phyloP scores from a whole-genome alignment of 2,113 vertebrate genomes.

The Cryptomyrus ogoouensis region DNA sequence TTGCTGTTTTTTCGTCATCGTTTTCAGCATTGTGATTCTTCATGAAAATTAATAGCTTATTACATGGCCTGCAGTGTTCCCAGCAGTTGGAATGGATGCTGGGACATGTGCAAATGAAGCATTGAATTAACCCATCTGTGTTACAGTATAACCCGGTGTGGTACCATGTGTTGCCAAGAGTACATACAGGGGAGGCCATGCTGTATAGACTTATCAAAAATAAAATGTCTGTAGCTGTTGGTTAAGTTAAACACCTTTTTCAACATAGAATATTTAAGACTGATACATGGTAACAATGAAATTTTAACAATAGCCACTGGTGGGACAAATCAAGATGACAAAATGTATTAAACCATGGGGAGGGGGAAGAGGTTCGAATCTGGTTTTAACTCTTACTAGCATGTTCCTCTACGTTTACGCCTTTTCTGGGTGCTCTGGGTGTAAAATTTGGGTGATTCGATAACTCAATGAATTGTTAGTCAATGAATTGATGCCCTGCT shows the following conservation, averaged over 20 bases:
- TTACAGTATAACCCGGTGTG: not conserved
- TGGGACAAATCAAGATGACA: not conserved
- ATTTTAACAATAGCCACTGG: not conserved
- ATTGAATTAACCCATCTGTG: not conserved
- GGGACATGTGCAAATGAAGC: not conserved
- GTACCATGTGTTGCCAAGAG: not conserved
- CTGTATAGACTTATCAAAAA: not conserved
- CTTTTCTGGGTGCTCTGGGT: not conserved
- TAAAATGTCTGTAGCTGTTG: not conserved
- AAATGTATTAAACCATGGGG: not conserved
- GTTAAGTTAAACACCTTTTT: not conserved
- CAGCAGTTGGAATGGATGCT: not conserved
- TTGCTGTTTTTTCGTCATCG: not conserved
- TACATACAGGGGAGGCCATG: not conserved
- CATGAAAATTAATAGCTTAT: not conserved
- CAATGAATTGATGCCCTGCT: not conserved
- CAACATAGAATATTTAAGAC: not conserved
- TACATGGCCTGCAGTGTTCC: not conserved
- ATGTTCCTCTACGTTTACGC: not conserved
- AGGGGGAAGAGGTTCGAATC: not conserved
- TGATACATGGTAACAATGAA: not conserved
- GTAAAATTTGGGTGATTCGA: not conserved
- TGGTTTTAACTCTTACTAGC: not conserved
- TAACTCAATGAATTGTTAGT: not conserved
- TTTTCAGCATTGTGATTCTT: not conserved